phyloP scores from a whole-genome alignment of 1,140 invertebrate species.

The Galendromus occidentalis region DNA sequence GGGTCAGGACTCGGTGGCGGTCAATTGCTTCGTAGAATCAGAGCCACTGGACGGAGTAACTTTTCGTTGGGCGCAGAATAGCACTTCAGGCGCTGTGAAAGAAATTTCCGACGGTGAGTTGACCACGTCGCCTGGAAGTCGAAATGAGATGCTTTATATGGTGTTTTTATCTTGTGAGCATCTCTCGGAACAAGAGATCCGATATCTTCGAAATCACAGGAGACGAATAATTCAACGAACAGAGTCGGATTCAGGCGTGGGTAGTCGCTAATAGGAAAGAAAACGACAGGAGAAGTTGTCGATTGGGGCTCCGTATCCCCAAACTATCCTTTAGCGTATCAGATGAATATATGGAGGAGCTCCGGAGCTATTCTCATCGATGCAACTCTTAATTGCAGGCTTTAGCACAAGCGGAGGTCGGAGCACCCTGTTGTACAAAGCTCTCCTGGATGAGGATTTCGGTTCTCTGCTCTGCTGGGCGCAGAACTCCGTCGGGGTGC shows the following conservation, averaged over 20 bases:
- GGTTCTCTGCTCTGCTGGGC: slow-evolving; percentile 68
- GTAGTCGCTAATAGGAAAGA: too few species aligned
- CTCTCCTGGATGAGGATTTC: slow-evolving; percentile 42
- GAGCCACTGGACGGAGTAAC: slow-evolving; percentile 19
- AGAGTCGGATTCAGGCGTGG: too few species aligned
- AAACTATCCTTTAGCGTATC: too few species aligned
- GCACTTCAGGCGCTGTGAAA: slow-evolving; percentile 9
- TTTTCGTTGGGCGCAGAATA: slow-evolving; percentile 20
- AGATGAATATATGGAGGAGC: slow-evolving; percentile 25
- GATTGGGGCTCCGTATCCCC: too few species aligned
- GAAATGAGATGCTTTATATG: too few species aligned
- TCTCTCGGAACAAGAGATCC: too few species aligned
- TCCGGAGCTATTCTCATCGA: slow-evolving; percentile 32
- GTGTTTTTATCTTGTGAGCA: too few species aligned
- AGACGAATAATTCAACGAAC: too few species aligned
- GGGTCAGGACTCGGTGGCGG: slow-evolving; percentile 20
- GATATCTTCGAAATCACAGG: too few species aligned
- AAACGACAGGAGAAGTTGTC: too few species aligned
- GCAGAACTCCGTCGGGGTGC: slow-evolving; percentile 54
- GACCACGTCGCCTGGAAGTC: too few species aligned
- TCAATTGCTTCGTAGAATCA: slow-evolving; percentile 22
- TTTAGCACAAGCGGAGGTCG: slow-evolving; percentile 35
- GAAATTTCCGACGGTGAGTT: slow-evolving; percentile 10
- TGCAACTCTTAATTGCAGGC: slow-evolving; percentile 44
- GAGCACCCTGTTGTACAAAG: slow-evolving; percentile 45